phyloP scores from a whole-genome alignment of 2,113 vertebrate genomes.

The Clinocottus analis region DNA sequence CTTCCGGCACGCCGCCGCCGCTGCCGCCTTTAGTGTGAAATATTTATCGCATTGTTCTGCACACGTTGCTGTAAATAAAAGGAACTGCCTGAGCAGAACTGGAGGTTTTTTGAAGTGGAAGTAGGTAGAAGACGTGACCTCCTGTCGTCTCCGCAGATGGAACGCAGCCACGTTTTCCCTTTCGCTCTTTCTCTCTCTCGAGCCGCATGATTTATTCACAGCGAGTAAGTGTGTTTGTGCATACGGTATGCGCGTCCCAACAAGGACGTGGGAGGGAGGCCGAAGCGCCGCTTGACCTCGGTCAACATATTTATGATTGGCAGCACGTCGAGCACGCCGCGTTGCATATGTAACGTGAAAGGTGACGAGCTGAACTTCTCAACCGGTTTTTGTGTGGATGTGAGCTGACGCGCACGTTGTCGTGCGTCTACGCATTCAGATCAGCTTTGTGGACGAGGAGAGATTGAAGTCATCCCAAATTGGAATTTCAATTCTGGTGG shows the following conservation, averaged over 20 bases:
- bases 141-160: conserved; percentile 36
- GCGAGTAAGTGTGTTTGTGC: conserved; percentile 24
- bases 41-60: conserved; percentile 44
- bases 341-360: neutral
- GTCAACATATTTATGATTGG: conserved; percentile 17
- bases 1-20: neutral
- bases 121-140: conserved; percentile 52
- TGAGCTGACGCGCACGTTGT: too few species aligned
- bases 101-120: conserved; percentile 14
- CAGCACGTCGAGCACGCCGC: conserved; percentile 8
- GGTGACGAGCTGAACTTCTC: neutral
- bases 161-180: conserved; percentile 47
- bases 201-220: conserved; percentile 64
- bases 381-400: neutral
- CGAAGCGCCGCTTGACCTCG: conserved; percentile 28
- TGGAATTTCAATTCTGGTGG: neutral
- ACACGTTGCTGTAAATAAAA: conserved; percentile 40
- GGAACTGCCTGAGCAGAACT: neutral
- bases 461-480: neutral
- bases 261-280: conserved; percentile 6
- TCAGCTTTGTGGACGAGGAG: neutral
- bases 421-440: too few species aligned
- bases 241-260: conserved; percentile 37
- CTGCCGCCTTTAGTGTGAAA: conserved; percentile 34
- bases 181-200: neutral